Conservation (phyloP, 2,888 invertebrate species). For the Zelleria hepariella region DNA sequence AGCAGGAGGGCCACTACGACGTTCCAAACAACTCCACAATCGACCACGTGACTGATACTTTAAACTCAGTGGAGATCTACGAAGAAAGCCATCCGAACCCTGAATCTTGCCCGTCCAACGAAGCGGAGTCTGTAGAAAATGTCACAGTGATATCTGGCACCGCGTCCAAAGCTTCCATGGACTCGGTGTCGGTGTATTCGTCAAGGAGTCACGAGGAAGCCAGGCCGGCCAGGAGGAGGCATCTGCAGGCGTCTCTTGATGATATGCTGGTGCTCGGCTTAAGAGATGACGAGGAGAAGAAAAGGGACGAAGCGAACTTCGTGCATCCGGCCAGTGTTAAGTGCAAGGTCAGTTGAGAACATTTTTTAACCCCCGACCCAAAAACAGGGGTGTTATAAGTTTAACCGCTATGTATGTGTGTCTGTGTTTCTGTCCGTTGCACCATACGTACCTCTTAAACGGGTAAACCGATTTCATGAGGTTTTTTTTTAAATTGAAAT, state of each 20-base stretch:
- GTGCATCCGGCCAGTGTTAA: conserved; percentile 56
- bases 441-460: no score
- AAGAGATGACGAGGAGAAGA: conserved; percentile 28
- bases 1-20: conserved; percentile 57
- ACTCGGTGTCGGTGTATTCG: conserved; percentile 73
- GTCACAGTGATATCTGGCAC: conserved; percentile 59
- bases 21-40: conserved; percentile 35
- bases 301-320: conserved; percentile 55
- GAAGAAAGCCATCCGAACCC: conserved; percentile 43
- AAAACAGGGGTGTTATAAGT: no score
- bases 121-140: conserved; percentile 69
- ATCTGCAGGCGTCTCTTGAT: conserved; percentile 69
- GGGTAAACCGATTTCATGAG: no score
- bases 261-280: conserved; percentile 70
- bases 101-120: conserved; percentile 44
- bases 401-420: no score
- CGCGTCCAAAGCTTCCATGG: conserved; percentile 52
- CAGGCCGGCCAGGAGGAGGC: conserved; percentile 36
- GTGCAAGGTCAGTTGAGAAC: conserved; percentile 37
- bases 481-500: no score
- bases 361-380: no score
- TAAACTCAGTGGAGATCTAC: conserved; percentile 58
- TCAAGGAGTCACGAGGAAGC: conserved; percentile 71
- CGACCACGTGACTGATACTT: conserved; percentile 44
- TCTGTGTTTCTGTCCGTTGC: no score